Percentiles rank a stretch among this genome's conserved stretches.
Evolutionary conservation across 2,113 vertebrate genomes (phyloP).

Genomic region (Clarias macrocephalus): DNA sequence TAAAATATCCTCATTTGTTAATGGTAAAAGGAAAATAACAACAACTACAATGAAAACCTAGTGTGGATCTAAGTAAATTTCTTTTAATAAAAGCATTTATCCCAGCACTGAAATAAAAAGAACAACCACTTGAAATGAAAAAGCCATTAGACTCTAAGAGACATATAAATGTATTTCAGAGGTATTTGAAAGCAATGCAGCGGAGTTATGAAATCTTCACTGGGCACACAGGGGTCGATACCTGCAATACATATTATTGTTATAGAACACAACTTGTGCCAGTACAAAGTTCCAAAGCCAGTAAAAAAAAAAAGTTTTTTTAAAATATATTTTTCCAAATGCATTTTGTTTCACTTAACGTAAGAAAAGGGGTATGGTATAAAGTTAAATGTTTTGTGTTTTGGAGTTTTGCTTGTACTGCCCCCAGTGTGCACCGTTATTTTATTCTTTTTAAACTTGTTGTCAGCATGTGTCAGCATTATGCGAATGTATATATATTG

Average conservation of each 20-base stretch:
- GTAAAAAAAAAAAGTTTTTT: no score
- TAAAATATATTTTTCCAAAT: not conserved
- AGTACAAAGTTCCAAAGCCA: no score
- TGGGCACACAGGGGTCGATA: conserved; percentile 53
- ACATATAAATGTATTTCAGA: not conserved
- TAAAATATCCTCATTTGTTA: not conserved
- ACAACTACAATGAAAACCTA: not conserved
- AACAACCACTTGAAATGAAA: not conserved
- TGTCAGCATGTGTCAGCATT: not conserved
- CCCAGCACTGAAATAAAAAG: not conserved
- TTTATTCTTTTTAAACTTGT: not conserved
- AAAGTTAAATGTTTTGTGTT: not conserved
- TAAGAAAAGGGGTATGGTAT: not conserved
- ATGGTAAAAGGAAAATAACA: not conserved
- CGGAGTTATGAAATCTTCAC: conserved; percentile 13
- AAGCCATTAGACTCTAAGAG: not conserved
- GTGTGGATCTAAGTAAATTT: not conserved
- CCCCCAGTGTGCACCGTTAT: not conserved
- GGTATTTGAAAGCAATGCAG: not conserved
- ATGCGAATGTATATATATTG: not conserved
- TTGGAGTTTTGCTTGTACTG: not conserved
- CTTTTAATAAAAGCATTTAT: not conserved
- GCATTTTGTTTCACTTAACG: not conserved
- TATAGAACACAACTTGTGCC: not conserved
- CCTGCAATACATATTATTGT: conserved; percentile 39